These are phyloP conservation scores for Ryuthela nishihirai DNA, from an alignment of 2,888 invertebrate species.

Conservation along the genomic window DNA sequence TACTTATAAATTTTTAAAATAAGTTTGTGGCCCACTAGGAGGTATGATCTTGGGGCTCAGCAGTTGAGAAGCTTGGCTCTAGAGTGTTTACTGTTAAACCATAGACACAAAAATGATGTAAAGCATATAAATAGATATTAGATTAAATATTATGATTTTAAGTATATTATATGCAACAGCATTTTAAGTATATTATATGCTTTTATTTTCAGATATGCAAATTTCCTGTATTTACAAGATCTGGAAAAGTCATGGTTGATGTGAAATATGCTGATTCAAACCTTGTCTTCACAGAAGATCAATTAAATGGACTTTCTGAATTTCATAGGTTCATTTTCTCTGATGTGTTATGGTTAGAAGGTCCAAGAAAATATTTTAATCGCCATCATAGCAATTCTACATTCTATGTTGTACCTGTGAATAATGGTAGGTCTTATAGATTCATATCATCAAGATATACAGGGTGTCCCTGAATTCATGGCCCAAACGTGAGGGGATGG, in stretches of 20 bases:
- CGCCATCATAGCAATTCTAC: slow-evolving; percentile 74
- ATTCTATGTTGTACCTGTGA: slow-evolving; percentile 77
- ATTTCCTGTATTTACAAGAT: slow-evolving; percentile 95
- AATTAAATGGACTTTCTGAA: slow-evolving; percentile 62
- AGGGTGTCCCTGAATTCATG: too few species aligned
- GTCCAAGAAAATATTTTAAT: slow-evolving; percentile 85
- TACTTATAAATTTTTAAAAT: too few species aligned
- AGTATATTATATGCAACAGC: too few species aligned
- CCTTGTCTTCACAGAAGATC: slow-evolving; percentile 56
- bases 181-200: too few species aligned
- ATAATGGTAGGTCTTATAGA: slow-evolving; percentile 46
- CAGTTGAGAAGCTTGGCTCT: too few species aligned
- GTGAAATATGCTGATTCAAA: slow-evolving; percentile 55
- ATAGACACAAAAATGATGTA: background rate
- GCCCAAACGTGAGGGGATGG: too few species aligned
- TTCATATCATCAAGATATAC: background rate
- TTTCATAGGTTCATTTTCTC: slow-evolving; percentile 95
- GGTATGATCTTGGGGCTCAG: too few species aligned
- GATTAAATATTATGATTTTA: too few species aligned
- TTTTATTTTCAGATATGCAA: slow-evolving; percentile 58
- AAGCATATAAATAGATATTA: background rate
- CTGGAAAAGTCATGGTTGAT: slow-evolving; percentile 89
- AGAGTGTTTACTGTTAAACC: too few species aligned
- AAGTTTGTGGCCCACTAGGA: too few species aligned
- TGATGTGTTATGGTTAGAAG: slow-evolving; percentile 81